phyloP scores from a whole-genome alignment of 2,888 invertebrate species.

The Lordiphosa andalusiaca region DNA sequence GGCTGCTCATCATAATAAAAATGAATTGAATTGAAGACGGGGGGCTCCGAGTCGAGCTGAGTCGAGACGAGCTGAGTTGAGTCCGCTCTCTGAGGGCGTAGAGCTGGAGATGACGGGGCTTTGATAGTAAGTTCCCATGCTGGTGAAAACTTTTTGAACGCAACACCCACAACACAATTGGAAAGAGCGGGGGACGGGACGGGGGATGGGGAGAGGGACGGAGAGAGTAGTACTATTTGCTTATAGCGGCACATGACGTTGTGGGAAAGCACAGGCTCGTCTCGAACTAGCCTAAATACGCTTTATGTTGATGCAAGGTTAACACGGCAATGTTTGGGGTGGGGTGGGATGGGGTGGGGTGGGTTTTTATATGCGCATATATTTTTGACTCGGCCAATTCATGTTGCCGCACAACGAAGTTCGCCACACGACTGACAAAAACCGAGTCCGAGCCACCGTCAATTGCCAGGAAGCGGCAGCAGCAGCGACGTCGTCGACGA shows the following conservation, averaged over 20 bases:
- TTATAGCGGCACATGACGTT: conserved; percentile 61
- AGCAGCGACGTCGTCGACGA: conserved; percentile 34
- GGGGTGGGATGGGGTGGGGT: conserved; percentile 3
- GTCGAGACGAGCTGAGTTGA: conserved; percentile 3
- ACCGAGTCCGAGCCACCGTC: conserved; percentile 41
- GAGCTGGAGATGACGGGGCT: conserved; percentile 2
- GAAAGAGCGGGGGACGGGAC: conserved; percentile 3
- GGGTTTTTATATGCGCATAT: conserved; percentile 57
- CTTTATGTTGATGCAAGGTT: conserved; percentile 8
- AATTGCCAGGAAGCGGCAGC: conserved; percentile 64
- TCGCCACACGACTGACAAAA: conserved; percentile 63
- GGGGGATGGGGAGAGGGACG: too few relatives aligned
- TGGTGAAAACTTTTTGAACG: conserved; percentile 23
- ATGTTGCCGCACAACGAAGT: conserved; percentile 74
- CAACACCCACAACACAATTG: conserved; percentile 42
- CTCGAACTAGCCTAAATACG: conserved; percentile 12
- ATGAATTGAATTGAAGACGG: conserved; percentile 67
- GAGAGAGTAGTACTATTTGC: conserved; percentile 38
- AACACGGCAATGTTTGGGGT: background rate
- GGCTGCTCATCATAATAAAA: conserved; percentile 72
- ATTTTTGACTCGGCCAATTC: conserved; percentile 61
- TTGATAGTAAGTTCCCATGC: conserved; percentile 1
- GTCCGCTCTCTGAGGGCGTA: conserved; percentile 16
- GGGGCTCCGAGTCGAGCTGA: conserved; percentile 9
- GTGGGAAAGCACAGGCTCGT: conserved; percentile 58